Conservation (phyloP, 2,113 vertebrate genomes). For the Merops nubicus region DNA sequence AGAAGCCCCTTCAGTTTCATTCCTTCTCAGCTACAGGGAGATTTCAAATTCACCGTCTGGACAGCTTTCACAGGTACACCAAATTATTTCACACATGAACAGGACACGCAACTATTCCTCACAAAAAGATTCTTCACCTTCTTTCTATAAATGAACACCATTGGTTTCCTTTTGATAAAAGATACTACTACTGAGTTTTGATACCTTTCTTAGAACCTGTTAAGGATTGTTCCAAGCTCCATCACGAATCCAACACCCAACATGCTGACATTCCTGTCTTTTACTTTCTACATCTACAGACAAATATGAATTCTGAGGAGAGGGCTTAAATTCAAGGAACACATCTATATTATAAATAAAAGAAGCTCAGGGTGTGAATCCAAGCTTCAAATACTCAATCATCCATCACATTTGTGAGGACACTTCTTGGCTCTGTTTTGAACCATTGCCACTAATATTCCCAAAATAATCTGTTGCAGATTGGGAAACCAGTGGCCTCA, state of each 20-base stretch:
- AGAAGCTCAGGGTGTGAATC: background rate
- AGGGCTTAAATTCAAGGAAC: background rate
- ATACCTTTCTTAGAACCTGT: background rate
- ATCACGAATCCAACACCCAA: background rate
- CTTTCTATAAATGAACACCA: background rate
- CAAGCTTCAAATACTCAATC: background rate
- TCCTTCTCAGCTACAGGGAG: background rate
- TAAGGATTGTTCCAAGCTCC: background rate
- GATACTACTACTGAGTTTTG: background rate
- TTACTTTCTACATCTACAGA: background rate
- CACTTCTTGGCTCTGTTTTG: background rate
- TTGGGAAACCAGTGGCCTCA: background rate
- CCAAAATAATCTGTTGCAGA: background rate
- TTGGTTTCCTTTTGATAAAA: background rate
- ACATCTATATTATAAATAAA: background rate
- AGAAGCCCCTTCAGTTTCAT: background rate
- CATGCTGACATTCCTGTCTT: background rate
- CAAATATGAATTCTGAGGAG: background rate
- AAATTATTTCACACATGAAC: background rate
- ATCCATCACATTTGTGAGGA: rapidly evolving
- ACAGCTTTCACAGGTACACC: background rate
- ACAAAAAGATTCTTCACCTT: background rate
- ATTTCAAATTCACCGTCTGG: background rate
- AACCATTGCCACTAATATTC: background rate
- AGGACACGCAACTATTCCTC: background rate